These are phyloP conservation scores for Montipora capitata DNA, from an alignment of 92 coral and sea anemone genomes.

Conservation along the genomic window DNA sequence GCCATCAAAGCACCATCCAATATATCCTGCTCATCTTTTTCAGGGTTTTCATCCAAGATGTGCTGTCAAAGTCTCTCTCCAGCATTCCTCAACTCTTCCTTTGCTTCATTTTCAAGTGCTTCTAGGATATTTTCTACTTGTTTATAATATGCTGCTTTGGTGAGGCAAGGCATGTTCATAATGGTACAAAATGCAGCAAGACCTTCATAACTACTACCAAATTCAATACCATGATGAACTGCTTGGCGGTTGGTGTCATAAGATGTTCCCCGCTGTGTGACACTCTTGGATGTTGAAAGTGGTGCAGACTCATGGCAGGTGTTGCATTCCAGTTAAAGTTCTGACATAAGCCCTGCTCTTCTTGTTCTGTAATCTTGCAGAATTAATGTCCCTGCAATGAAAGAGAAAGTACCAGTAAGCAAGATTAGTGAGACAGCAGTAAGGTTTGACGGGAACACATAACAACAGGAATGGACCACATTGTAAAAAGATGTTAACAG, in stretches of 20 bases:
- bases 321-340: conserved; percentile 44
- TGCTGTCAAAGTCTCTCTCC: not conserved
- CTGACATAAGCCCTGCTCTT: conserved; percentile 62
- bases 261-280: conserved; percentile 55
- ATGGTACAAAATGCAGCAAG: not conserved
- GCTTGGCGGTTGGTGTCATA: conserved; percentile 58
- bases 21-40: no score
- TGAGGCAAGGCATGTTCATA: not conserved
- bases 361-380: conserved; percentile 35
- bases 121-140: not conserved
- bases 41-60: no score
- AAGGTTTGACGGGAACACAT: conserved; percentile 38
- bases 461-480: not conserved
- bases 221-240: conserved; percentile 56
- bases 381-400: conserved; percentile 39
- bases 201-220: conserved; percentile 54
- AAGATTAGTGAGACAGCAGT: not conserved
- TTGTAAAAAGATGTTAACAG: no score
- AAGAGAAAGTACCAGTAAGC: not conserved
- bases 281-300: conserved; percentile 43
- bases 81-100: not conserved
- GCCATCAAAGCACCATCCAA: not conserved
- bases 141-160: not conserved
- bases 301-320: conserved; percentile 52
- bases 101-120: not conserved